Base-by-base conservation (phyloP, 2,888 invertebrate species). In the Charanyca ferruginea region DNA sequence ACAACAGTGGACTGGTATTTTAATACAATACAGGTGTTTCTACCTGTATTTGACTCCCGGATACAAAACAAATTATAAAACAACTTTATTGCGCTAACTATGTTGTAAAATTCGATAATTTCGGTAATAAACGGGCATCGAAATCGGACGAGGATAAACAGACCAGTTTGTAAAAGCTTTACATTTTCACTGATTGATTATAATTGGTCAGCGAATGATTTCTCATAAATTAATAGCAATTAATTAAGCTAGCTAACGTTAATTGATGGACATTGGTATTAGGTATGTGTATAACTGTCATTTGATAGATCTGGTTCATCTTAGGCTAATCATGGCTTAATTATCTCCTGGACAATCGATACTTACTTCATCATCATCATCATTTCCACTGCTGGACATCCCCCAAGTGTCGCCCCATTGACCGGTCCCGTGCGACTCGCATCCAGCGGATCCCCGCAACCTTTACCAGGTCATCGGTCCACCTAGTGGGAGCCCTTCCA, bases 181-280 rank as follows among this genome's bases (percentile, higher is more conserved):
- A 53, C 18, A 41, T 71, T 67, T 67, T 58, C 52, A 42, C 54
- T 54, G 53, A 71, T 67, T 74, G 67, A 74, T 74, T 74, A 18
- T 60, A 67, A 71, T 74, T 67, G 68, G 44, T 59, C 23, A 23
- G 48, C 20, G 18, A 16, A 66, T 66, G 11, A 57, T 20, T 48
- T 47, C 18, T 47, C 35, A 42, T 66, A 23, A 47, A 58, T 70
- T 45, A 54, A 54, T 57, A 38, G 47, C 57, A 51, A 66, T 66
- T 45, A 45, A 73, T 49, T 47, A 51, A 53, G 38, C 38, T 44
- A 25, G n/a, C 8, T 28, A 48, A n/a, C 16, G 16, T 61, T 60
- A 61, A 38, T 44, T 66, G 18, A 61, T 61, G 44, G 28, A 38
- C 22, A 49, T 42, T 28, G n/a, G 2, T 65, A 67, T 54, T 28